phyloP scores from a whole-genome alignment of 2,797 vertebrate species.

The Halcyon leucocephala region DNA sequence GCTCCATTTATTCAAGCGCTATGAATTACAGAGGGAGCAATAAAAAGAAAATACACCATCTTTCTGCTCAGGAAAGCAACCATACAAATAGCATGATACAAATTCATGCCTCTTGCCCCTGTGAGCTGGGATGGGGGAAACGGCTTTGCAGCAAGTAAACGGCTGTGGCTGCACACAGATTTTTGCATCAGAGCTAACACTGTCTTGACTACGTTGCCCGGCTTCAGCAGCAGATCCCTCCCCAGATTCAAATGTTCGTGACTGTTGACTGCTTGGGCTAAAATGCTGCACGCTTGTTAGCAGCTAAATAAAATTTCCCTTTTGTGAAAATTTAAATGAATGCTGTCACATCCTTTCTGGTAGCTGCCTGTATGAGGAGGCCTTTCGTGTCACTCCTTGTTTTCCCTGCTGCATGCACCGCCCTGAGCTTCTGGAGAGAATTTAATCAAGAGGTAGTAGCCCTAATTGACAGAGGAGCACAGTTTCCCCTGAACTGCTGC shows the following conservation, averaged over 20 bases:
- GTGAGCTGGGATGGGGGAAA: background rate
- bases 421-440: background rate
- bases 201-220: background rate
- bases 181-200: background rate
- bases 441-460: background rate
- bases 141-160: background rate
- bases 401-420: background rate
- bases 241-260: background rate
- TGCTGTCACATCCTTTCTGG: background rate
- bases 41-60: background rate
- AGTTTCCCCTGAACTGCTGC: background rate
- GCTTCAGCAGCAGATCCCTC: background rate
- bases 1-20: background rate
- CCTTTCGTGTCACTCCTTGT: background rate
- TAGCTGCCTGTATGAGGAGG: background rate
- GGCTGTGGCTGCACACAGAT: background rate
- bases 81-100: background rate
- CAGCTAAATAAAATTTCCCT: background rate
- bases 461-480: background rate
- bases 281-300: background rate
- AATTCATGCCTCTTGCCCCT: background rate
- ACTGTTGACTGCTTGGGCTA: background rate
- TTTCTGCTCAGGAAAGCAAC: background rate
- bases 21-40: background rate
- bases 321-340: background rate